phyloP scores from a whole-genome alignment of 2,888 invertebrate genomes.

The Ligdia adustata region DNA sequence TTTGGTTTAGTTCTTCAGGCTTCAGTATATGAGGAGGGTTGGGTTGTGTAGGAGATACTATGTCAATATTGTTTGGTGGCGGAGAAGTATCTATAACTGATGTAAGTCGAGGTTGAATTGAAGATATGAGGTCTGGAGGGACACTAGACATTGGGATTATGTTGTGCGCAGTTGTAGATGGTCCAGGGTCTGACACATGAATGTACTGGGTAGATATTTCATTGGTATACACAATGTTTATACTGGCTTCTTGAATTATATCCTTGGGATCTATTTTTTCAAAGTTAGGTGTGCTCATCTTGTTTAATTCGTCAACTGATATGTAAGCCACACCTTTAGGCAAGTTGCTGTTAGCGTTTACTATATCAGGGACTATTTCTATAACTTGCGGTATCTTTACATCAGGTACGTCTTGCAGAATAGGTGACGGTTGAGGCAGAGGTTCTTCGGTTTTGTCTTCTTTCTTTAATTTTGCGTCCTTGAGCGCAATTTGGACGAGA shows the following conservation, averaged over 20 bases:
- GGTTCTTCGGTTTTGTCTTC: slow-evolving; percentile 49
- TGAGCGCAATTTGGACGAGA: slow-evolving; percentile 74
- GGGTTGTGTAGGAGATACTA: slow-evolving; percentile 28
- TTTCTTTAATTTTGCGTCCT: slow-evolving; percentile 74
- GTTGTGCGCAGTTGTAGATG: slow-evolving; percentile 53
- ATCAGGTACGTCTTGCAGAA: slow-evolving; percentile 52
- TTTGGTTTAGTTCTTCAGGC: slow-evolving; percentile 43
- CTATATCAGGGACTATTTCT: slow-evolving; percentile 72
- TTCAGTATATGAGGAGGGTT: slow-evolving; percentile 45
- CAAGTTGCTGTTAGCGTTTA: slow-evolving; percentile 55
- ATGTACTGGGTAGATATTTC: slow-evolving; percentile 68
- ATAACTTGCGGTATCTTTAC: slow-evolving; percentile 76
- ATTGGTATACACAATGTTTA: slow-evolving; percentile 76
- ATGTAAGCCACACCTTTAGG: slow-evolving; percentile 75
- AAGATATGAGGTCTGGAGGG: slow-evolving; percentile 75
- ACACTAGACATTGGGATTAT: slow-evolving; percentile 67
- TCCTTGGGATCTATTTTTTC: slow-evolving; percentile 77
- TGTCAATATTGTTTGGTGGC: slow-evolving; percentile 28
- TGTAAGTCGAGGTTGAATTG: slow-evolving; percentile 55
- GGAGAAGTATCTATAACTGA: slow-evolving; percentile 40
- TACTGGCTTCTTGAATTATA: slow-evolving; percentile 77
- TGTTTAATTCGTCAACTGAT: slow-evolving; percentile 74
- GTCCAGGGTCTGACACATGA: slow-evolving; percentile 56
- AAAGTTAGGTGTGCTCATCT: slow-evolving; percentile 77
- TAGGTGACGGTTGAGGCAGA: slow-evolving; percentile 35